Conservation (phyloP, 2,113 vertebrate species). For the Muntiacus reevesi region DNA sequence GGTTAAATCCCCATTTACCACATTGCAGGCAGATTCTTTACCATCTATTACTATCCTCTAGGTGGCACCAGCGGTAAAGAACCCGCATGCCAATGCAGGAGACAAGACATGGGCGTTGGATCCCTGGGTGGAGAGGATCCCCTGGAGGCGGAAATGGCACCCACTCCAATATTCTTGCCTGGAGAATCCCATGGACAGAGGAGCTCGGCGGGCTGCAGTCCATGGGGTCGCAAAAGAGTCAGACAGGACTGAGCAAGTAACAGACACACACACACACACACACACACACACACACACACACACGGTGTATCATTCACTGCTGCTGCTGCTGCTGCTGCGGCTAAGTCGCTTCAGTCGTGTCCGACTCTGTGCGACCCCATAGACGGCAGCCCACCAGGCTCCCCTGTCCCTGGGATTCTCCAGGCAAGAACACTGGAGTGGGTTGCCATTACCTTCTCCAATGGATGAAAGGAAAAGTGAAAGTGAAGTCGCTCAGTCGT, state of each 20-base stretch:
- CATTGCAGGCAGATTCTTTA: not conserved
- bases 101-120: not conserved
- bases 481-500: no score
- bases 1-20: not conserved
- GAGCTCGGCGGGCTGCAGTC: not conserved
- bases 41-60: not conserved
- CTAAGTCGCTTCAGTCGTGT: no score
- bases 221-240: not conserved
- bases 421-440: no score
- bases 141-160: not conserved
- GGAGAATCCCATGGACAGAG: not conserved
- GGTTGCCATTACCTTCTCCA: no score
- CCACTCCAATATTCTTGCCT: not conserved
- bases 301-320: not conserved
- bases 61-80: not conserved
- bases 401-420: no score
- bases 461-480: no score
- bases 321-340: not conserved
- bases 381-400: no score
- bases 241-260: not conserved
- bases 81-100: not conserved
- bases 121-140: not conserved
- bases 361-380: no score
- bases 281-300: not conserved
- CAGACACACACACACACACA: fast-evolving